phyloP scores from a whole-genome alignment of 1,140 invertebrate genomes.

The Orussus abietinus region DNA sequence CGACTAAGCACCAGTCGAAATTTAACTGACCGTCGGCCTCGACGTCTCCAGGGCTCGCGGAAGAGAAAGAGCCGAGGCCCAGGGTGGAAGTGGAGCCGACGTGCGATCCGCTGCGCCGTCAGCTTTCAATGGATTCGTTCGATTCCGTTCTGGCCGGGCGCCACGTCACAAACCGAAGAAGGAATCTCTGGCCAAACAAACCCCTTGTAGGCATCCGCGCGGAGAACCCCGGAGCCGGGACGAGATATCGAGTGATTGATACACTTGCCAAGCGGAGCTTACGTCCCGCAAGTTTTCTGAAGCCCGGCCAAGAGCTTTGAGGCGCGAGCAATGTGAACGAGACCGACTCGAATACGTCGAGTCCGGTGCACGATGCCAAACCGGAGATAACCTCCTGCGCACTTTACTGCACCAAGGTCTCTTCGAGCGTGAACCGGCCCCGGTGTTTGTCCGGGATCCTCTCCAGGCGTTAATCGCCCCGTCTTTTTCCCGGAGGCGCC shows the following conservation, averaged over 20 bases:
- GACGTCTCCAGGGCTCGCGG: too few relatives aligned
- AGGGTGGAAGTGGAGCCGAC: too few relatives aligned
- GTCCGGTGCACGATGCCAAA: slow-evolving; percentile 32
- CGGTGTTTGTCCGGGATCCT: too few relatives aligned
- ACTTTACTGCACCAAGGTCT: too few relatives aligned
- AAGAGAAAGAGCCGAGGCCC: too few relatives aligned
- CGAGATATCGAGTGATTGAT: slow-evolving; percentile 44
- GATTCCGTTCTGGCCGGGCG: slow-evolving; percentile 39
- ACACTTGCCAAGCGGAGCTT: slow-evolving; percentile 40
- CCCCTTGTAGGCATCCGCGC: slow-evolving; percentile 9
- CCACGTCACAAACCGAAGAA: slow-evolving; percentile 33
- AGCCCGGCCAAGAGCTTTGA: slow-evolving; percentile 34
- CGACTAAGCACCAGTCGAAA: too few relatives aligned
- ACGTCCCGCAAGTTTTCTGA: slow-evolving; percentile 44
- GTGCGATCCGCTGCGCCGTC: too few relatives aligned
- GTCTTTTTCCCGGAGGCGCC: too few relatives aligned
- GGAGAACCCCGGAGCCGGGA: slow-evolving; percentile 21
- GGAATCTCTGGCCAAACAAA: slow-evolving; percentile 38
- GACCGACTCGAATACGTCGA: slow-evolving; percentile 22
- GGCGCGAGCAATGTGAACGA: slow-evolving; percentile 19
- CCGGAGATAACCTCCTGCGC: slow-evolving; percentile 37
- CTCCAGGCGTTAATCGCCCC: too few relatives aligned
- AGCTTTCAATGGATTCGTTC: too few relatives aligned
- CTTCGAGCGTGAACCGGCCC: too few relatives aligned
- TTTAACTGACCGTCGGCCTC: too few relatives aligned